Evolutionary conservation across 2,797 vertebrate species (phyloP).

Genomic region (Coilia nasus): DNA sequence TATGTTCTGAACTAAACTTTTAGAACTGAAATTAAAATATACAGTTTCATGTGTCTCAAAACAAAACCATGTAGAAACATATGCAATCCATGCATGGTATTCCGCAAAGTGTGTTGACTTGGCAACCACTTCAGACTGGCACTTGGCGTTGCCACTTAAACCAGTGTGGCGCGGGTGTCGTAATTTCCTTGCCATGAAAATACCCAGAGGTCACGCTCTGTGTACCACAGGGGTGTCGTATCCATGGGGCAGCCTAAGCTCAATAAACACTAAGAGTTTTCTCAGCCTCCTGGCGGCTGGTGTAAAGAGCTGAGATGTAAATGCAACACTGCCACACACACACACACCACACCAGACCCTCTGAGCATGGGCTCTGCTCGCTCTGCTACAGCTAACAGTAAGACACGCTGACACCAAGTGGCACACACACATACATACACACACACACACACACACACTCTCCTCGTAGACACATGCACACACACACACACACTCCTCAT

Average conservation of each 20-base stretch:
- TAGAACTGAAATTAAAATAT: neutral
- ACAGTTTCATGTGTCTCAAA: neutral
- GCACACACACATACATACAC: too few species aligned
- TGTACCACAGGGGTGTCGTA: neutral
- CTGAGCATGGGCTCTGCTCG: neutral
- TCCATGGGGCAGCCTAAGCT: neutral
- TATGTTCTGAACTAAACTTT: too few species aligned
- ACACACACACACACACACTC: too few species aligned
- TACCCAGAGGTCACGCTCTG: neutral
- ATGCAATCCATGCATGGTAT: neutral
- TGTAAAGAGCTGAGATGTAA: neutral
- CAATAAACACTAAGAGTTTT: neutral
- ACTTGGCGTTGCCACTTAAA: neutral
- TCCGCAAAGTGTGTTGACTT: neutral
- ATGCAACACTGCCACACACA: neutral
- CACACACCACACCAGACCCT: neutral
- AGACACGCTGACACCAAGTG: neutral
- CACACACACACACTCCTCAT: too few species aligned
- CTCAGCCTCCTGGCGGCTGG: neutral
- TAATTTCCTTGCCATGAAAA: neutral
- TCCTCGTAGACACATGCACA: too few species aligned
- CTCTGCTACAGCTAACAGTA: neutral
- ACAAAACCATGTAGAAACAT: neutral
- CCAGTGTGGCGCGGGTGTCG: neutral
- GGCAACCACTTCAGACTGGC: neutral